Evolutionary conservation across 2,113 vertebrate genomes (phyloP), one percentile per base, ranked within the genome.

Genomic region (Romanogobio albipinnatus): DNA sequence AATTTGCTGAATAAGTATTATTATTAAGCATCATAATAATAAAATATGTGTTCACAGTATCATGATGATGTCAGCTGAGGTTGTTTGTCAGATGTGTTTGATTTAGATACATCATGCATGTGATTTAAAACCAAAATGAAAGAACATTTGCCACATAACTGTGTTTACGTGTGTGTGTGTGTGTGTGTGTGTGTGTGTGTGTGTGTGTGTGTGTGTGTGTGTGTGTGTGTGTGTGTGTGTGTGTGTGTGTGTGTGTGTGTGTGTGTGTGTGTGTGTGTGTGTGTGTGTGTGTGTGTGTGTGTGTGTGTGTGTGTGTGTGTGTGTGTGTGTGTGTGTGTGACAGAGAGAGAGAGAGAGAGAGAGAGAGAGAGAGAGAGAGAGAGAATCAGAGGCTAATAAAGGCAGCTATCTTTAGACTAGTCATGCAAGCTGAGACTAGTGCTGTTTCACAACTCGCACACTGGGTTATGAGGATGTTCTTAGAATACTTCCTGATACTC

Each of bases 381-480:
- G 43, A 45, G 43, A 13, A 49, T 11, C n/a, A 61, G n/a, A 61
- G n/a, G n/a, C n/a, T 61, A 24, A 24, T 61, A 61, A 61, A 13
- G n/a, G 3, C 59, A 26, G 68, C 68, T 43, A 39, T 45, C 68
- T 45, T 71, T 70, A 45, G 45, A 45, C 17, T n/a, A 45, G 70
- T 73, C 19, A 26, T 76, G 24, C 73, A 53, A 76, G 73, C 45
- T 76, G 73, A 51, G 73, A 76, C 73, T 76, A 76, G 47, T 76
- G 73, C n/a, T 15, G 14, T 51, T 75, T 75, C 19, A 75, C n/a
- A 74, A 22, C 39, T 75, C 43, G 33, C 33, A 17, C 73, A 15
- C 43, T 76, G 45, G 11, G 45, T 76, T 71, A 76, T 53, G 47
- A 29, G 47, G 45, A 51, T 76, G 11, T 68, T 68, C 33, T 33